phyloP scores from a whole-genome alignment of 2,888 invertebrate genomes.

The Spisula subtruncata region DNA sequence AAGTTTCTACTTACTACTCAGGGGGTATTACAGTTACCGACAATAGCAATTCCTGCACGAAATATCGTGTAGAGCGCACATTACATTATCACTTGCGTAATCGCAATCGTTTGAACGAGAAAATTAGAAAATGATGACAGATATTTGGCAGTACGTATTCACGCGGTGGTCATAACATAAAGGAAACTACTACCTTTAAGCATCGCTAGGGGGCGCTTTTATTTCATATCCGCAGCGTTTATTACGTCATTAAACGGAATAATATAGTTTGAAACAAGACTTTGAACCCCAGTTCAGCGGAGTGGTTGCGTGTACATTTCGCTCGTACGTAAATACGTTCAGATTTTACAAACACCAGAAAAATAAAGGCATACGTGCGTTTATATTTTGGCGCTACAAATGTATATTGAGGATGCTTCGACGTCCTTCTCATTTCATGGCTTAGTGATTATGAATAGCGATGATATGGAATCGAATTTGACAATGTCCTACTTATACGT shows the following conservation, averaged over 20 bases:
- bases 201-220: neutral
- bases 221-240: neutral
- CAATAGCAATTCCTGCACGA: neutral
- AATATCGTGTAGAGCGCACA: neutral
- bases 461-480: slow-evolving; percentile 5
- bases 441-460: neutral
- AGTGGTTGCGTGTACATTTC: neutral
- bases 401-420: neutral
- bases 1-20: neutral
- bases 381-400: neutral
- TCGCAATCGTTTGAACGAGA: neutral
- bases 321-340: neutral
- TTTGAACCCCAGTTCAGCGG: neutral
- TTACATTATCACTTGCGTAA: slow-evolving; percentile 21
- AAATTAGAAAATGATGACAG: slow-evolving; percentile 12
- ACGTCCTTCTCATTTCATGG: neutral
- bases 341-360: neutral
- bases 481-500: slow-evolving; percentile 4
- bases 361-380: neutral
- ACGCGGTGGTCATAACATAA: neutral
- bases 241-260: neutral
- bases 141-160: neutral
- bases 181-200: neutral
- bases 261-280: neutral
- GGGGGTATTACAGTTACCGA: neutral